Percentiles rank a stretch among this genome's conserved stretches.
Evolutionary conservation across 2,797 vertebrate genomes (phyloP).

Genomic region (Diceros bicornis): DNA sequence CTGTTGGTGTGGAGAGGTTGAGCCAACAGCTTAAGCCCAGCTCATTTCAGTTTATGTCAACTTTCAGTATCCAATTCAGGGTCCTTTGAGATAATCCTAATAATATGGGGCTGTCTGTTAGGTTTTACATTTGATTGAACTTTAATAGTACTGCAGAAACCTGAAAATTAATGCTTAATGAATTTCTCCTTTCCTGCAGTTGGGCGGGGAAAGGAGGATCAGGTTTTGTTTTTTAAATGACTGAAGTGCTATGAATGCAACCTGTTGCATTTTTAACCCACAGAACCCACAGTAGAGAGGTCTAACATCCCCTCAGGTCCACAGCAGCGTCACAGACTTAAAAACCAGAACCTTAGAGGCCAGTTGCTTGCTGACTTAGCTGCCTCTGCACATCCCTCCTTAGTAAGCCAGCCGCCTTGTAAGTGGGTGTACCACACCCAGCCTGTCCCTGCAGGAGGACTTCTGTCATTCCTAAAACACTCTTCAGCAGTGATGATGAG

Average conservation of each 20-base stretch:
- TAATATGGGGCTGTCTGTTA: slow-evolving; percentile 57
- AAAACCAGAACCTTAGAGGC: slow-evolving; percentile 64
- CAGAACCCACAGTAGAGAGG: slow-evolving; percentile 44
- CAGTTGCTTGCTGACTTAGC: slow-evolving; percentile 14
- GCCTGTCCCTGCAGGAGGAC: neutral
- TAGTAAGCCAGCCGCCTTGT: neutral
- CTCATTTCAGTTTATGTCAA: slow-evolving; percentile 72
- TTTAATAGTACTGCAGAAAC: slow-evolving; percentile 61
- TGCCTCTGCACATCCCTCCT: neutral
- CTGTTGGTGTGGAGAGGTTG: slow-evolving; percentile 73
- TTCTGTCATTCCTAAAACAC: neutral
- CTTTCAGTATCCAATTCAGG: neutral
- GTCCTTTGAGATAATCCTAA: slow-evolving; percentile 44
- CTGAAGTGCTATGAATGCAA: slow-evolving; percentile 53
- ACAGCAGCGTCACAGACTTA: neutral
- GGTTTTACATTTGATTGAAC: slow-evolving; percentile 66
- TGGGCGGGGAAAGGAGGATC: neutral
- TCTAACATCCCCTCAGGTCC: neutral
- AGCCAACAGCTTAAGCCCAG: slow-evolving; percentile 49
- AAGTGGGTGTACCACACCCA: neutral
- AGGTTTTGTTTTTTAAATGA: slow-evolving; percentile 37
- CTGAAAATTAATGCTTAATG: neutral
- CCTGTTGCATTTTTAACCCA: slow-evolving; percentile 25
- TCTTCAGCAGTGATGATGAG: neutral
- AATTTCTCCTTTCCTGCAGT: slow-evolving; percentile 29